Base-by-base conservation (phyloP, 2,888 invertebrate species). In the Nowickia ferox region DNA sequence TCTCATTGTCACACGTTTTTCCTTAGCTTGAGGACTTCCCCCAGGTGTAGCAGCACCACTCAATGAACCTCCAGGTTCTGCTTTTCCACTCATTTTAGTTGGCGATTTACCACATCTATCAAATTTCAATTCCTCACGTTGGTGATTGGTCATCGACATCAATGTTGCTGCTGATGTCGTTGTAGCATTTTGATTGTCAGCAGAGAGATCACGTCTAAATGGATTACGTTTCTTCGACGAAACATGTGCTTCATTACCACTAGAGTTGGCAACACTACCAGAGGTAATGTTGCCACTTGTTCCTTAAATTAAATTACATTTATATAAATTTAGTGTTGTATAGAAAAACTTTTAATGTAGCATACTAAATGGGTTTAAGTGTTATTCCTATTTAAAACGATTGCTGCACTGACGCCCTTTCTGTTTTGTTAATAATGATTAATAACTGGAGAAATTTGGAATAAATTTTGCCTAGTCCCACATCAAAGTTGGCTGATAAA, bases 1-100 rank as follows among this genome's bases (percentile, higher is more conserved):
- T 68, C 90, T 88, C 87, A 92, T 87, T 0, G 90, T 89, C 63
- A 91, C 89, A 66, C 89, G 90, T 82, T 91, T 91, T 57, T 92
- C 92, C 55, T 90, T 89, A 38, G 78, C 74, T 5, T 15, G 59
- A 22, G 87, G 88, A 71, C 87, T 87, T 2, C 86, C 87, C 10
- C 82, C 77, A 1, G 79, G 81, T 57, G 84, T 79, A 22, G 78
- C 71, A 11, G 82, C 80, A 77, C 86, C 84, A 78, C 86, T 77
- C 13, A 63, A 46, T 11, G 51, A 53, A 59, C 87, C 75, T 9
- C 38, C 76, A 13, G 69, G 69, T 66, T n/a, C 59, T 30, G 46
- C 30, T 61, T 38, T 69, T 22, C 55, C 40, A 19, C 51, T 51
- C 68, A 9, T 48, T 69, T 63, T 46, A 6, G 55, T 48, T 19